phyloP scores from a whole-genome alignment of 2,888 invertebrate genomes.

The Thelaira solivaga region DNA sequence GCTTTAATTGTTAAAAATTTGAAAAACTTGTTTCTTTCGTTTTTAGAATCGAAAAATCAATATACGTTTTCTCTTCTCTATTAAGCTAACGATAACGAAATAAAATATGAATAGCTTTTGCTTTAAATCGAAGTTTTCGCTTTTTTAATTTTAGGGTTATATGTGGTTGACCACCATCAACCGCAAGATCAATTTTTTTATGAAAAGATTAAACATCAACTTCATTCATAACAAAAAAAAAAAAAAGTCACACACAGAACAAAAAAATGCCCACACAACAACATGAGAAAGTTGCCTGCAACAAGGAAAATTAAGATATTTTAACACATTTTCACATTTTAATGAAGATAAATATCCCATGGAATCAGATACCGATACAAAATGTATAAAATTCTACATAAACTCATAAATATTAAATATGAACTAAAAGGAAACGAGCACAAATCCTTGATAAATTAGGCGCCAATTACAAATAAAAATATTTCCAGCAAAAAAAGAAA shows the following conservation, averaged over 20 bases:
- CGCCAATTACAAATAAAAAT: slow-evolving; percentile 47
- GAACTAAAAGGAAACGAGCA: slow-evolving; percentile 53
- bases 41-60: too few species aligned
- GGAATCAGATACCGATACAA: neutral
- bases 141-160: too few species aligned
- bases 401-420: slow-evolving; percentile 72
- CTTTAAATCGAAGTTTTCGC: too few species aligned
- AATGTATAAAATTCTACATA: slow-evolving; percentile 69
- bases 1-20: too few species aligned
- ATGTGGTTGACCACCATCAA: slow-evolving; percentile 33
- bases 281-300: slow-evolving; percentile 48
- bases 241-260: slow-evolving; percentile 16
- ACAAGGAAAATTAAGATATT: slow-evolving; percentile 47
- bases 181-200: slow-evolving; percentile 44
- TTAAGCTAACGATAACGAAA: too few species aligned
- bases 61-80: too few species aligned
- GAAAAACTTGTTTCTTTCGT: too few species aligned
- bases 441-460: slow-evolving; percentile 36
- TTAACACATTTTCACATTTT: too few species aligned
- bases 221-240: slow-evolving; percentile 50
- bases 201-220: slow-evolving; percentile 14
- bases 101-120: too few species aligned
- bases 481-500: slow-evolving; percentile 63
- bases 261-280: slow-evolving; percentile 51
- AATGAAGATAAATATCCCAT: slow-evolving; percentile 16